Percentiles rank a stretch among this genome's conserved stretches.
phyloP scores from a whole-genome alignment of 2,888 invertebrate species.

The Stenchaetothrips biformis region DNA sequence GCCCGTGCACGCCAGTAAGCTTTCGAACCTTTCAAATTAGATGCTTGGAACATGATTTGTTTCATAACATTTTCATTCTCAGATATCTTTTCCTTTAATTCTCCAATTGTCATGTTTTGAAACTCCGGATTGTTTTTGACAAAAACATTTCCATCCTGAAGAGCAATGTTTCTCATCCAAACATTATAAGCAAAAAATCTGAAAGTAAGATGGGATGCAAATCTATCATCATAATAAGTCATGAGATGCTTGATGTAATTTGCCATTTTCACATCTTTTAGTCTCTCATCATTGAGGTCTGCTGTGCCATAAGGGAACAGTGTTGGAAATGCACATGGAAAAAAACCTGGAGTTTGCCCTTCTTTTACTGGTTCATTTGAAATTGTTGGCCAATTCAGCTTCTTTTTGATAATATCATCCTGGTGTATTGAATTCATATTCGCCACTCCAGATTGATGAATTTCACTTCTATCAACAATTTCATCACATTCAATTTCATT shows the following conservation, averaged over 20 bases:
- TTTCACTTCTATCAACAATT: too few species aligned
- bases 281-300: constrained; percentile 27
- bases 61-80: constrained; percentile 26
- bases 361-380: constrained; percentile 27
- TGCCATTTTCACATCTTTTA: neutral
- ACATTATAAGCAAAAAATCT: constrained; percentile 30
- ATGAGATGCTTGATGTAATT: constrained; percentile 27
- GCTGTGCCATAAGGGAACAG: constrained; percentile 32
- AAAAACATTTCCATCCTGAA: neutral
- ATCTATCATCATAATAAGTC: constrained; percentile 24
- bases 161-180: neutral
- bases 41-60: constrained; percentile 32
- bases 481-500: too few species aligned
- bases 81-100: constrained; percentile 25
- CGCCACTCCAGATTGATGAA: too few species aligned
- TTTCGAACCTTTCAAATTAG: constrained; percentile 33
- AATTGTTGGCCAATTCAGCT: constrained; percentile 14
- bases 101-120: too few species aligned
- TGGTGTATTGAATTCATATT: too few species aligned
- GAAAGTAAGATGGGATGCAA: constrained; percentile 27
- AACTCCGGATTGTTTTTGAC: too few species aligned
- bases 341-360: constrained; percentile 30
- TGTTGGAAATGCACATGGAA: constrained; percentile 32
- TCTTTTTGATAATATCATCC: too few species aligned
- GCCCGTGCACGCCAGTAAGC: constrained; percentile 31